These are phyloP conservation scores for Proteles cristata DNA, from an alignment of 2,113 vertebrate genomes.

Conservation along the genomic window DNA sequence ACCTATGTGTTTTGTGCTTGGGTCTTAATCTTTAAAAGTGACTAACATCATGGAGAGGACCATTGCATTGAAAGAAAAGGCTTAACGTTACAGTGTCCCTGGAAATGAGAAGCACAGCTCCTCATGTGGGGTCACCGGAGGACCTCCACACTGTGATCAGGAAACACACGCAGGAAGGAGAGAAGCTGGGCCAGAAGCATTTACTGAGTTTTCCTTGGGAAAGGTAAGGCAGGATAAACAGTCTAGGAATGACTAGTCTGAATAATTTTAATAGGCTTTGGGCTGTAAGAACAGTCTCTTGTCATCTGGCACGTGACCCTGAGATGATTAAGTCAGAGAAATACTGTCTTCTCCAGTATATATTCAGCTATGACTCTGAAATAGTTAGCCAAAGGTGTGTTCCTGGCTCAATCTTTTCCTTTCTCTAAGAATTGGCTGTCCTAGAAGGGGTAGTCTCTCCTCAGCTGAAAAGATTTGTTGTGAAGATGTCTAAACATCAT, in stretches of 20 bases:
- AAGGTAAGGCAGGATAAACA: too few species aligned
- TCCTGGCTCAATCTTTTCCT: not conserved
- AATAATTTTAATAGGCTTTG: not conserved
- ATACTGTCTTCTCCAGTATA: not conserved
- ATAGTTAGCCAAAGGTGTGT: not conserved
- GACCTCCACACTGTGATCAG: not conserved
- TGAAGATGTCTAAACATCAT: not conserved
- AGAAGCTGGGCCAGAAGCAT: not conserved
- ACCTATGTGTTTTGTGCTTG: not conserved
- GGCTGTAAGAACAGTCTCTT: not conserved
- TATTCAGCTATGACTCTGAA: not conserved
- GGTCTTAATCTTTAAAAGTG: not conserved
- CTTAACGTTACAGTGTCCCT: not conserved
- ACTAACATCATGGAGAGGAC: not conserved
- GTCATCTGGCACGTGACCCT: not conserved
- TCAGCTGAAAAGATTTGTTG: not conserved
- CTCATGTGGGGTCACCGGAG: fast-evolving
- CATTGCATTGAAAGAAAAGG: not conserved
- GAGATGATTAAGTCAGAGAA: not conserved
- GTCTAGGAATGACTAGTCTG: not conserved
- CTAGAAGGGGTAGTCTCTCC: too few species aligned
- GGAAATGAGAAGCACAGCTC: not conserved
- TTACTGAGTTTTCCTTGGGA: not conserved
- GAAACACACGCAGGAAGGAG: not conserved
- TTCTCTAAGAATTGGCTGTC: not conserved